Evolutionary conservation across 35 echinoderm and acorn worm species (phyloP).

Genomic region (Stichopus chloronotus): DNA sequence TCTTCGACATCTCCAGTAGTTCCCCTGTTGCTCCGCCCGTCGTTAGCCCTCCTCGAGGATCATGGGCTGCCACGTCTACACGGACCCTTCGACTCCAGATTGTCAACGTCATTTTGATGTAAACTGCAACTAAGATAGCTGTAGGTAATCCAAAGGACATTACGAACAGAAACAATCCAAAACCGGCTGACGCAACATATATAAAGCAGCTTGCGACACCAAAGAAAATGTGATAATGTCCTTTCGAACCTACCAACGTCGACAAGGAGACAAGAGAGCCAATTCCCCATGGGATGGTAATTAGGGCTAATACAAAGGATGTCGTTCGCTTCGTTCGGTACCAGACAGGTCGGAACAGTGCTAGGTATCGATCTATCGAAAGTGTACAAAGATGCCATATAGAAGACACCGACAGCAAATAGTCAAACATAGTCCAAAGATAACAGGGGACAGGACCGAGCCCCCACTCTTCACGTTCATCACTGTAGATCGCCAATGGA

Average conservation of each 20-base stretch:
- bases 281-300: constrained; percentile 68
- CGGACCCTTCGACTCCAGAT: too few species aligned
- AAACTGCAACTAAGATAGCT: constrained; percentile 66
- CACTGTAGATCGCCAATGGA: constrained; percentile 44
- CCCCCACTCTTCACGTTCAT: constrained; percentile 4
- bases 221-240: constrained; percentile 34
- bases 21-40: too few species aligned
- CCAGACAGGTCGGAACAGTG: constrained; percentile 69
- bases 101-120: constrained; percentile 29
- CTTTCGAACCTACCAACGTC: constrained; percentile 56
- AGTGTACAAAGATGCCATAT: constrained; percentile 69
- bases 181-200: constrained; percentile 32
- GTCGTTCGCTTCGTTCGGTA: constrained; percentile 44
- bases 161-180: constrained; percentile 56
- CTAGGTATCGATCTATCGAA: constrained; percentile 68
- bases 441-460: constrained; percentile 35
- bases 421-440: constrained; percentile 32
- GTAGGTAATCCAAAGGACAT: constrained; percentile 74
- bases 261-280: constrained; percentile 56
- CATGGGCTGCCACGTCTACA: too few species aligned
- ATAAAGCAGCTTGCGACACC: constrained; percentile 29
- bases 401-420: constrained; percentile 58
- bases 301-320: constrained; percentile 50
- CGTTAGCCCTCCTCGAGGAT: too few species aligned
- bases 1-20: too few species aligned